Conservation (phyloP, 1,140 invertebrate genomes). For the Drosophila pallidifrons region DNA sequence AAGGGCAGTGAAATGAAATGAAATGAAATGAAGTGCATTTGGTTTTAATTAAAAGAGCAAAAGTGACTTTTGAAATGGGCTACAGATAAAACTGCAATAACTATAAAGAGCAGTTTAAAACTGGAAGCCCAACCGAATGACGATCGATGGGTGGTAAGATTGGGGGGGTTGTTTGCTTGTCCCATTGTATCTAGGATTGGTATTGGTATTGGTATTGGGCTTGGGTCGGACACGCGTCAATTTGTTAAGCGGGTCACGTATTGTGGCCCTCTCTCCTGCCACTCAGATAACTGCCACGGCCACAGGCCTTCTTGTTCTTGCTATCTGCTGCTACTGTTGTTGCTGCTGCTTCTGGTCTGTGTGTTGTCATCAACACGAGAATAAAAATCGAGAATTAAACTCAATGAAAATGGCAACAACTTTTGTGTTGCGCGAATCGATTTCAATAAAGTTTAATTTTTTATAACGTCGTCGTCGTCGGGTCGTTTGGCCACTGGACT, state of each 20-base stretch:
- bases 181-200: conserved; percentile 1
- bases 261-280: conserved; percentile 19
- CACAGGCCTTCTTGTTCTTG: conserved; percentile 10
- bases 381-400: conserved; percentile 81
- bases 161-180: neutral
- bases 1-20: conserved; percentile 8
- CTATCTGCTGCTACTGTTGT: neutral
- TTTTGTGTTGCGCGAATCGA: conserved; percentile 61
- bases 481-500: neutral
- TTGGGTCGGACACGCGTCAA: conserved; percentile 65
- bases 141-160: conserved; percentile 16
- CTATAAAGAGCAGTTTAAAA: conserved; percentile 67
- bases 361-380: conserved; percentile 76
- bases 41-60: conserved; percentile 71
- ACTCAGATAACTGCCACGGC: conserved; percentile 20
- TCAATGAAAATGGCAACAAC: conserved; percentile 71
- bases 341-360: conserved; percentile 5
- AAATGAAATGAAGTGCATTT: conserved; percentile 56
- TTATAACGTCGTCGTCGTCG: conserved; percentile 24
- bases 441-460: conserved; percentile 78
- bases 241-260: conserved; percentile 81
- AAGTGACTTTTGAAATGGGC: conserved; percentile 77
- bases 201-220: conserved; percentile 2
- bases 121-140: conserved; percentile 27
- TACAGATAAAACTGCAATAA: conserved; percentile 78